Evolutionary conservation across 2,888 invertebrate species (phyloP).

Genomic region (Aleiodes testaceus): DNA sequence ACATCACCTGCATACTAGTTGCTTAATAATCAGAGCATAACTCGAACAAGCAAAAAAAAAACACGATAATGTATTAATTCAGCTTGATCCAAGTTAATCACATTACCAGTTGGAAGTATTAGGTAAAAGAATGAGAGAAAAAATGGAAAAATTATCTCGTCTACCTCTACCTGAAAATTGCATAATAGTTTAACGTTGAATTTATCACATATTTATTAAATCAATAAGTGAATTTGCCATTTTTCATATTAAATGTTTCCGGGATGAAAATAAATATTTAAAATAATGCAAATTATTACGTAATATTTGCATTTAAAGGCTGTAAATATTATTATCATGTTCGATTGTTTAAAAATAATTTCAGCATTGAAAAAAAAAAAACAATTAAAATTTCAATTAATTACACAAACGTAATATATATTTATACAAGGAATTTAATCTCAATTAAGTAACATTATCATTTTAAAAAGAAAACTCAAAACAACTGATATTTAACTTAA

Average conservation of each 20-base stretch:
- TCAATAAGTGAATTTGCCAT: background rate
- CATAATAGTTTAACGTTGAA: background rate
- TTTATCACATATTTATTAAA: constrained; percentile 3
- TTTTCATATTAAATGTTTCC: background rate
- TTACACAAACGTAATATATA: constrained; percentile 1
- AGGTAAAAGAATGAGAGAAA: background rate
- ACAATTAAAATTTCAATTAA: background rate
- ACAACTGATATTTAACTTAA: no score
- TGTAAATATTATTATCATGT: constrained; percentile 4
- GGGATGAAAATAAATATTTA: no score
- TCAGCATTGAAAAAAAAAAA: background rate
- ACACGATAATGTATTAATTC: constrained; percentile 8
- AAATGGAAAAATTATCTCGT: background rate
- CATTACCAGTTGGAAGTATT: background rate
- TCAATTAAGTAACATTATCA: no score
- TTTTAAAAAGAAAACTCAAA: no score
- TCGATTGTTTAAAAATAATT: background rate
- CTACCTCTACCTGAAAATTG: background rate
- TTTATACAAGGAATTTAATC: no score
- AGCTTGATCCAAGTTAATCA: constrained; percentile 43
- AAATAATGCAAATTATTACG: no score
- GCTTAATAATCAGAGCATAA: background rate
- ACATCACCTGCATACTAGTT: constrained; percentile 73
- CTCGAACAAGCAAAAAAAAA: constrained; percentile 21
- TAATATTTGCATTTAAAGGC: background rate